Conservation (phyloP, 2,888 invertebrate species). For the Cryptus armator region DNA sequence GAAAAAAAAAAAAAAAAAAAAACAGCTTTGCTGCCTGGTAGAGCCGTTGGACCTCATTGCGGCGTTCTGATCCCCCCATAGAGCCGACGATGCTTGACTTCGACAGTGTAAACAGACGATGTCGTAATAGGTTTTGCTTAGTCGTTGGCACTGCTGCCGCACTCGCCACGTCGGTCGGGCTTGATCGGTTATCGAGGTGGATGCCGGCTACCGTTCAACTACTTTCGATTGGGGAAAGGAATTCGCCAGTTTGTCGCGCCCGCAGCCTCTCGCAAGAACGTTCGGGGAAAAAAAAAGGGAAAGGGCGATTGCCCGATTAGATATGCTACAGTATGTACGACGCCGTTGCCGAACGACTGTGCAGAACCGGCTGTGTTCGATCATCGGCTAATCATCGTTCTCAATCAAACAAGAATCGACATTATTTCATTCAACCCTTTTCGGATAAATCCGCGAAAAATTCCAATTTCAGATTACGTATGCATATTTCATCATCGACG, state of each 20-base stretch:
- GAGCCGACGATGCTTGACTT: conserved; percentile 75
- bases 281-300: conserved; percentile 77
- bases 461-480: not conserved
- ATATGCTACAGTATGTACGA: conserved; percentile 71
- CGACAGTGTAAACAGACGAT: conserved; percentile 82
- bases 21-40: not conserved
- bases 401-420: not conserved
- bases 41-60: not conserved
- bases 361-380: not conserved
- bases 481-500: not conserved
- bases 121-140: conserved; percentile 79
- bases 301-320: conserved; percentile 81
- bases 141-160: conserved; percentile 55
- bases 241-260: conserved; percentile 80
- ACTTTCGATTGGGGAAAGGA: conserved; percentile 81
- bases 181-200: conserved; percentile 83
- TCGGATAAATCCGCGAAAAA: not conserved
- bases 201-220: conserved; percentile 76
- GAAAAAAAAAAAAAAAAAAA: conserved; percentile 6
- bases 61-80: conserved; percentile 20
- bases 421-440: not conserved
- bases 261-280: conserved; percentile 72
- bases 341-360: conserved; percentile 33
- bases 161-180: conserved; percentile 77
- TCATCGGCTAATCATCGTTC: not conserved